Base-by-base conservation (phyloP, 1,140 invertebrate genomes). In the Drosophila trapezifrons region DNA sequence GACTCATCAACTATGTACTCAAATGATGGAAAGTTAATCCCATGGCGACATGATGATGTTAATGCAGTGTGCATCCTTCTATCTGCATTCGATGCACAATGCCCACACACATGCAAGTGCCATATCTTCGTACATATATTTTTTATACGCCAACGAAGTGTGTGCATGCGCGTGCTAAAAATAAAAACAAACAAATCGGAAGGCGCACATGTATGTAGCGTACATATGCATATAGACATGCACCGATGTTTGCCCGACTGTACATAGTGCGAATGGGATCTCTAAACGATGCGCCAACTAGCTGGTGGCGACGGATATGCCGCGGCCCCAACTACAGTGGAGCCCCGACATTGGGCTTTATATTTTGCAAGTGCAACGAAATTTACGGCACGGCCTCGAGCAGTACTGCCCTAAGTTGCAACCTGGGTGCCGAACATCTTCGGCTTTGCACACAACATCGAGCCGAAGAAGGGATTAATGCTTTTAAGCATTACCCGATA, bases 211-310 rank as follows among this genome's bases (percentile, higher is more conserved):
- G 42, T 76, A 76, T 67, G 29, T 45, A 55, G 55, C 54, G 35
- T 49, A 55, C 4, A 29, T 27, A 60, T 46, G 35, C 32, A 67
- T 57, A 49, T 57, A 27, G 35, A 67, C 25, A 46, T 52, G 51
- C 57, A 58, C 38, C 45, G 22, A 47, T 76, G 54, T 58, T 49
- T 76, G 71, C 56, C 54, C 60, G 62, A 76, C 46, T 67, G 59
- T 63, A 67, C 56, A 65, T 73, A 59, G 74, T 77, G 73, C 65
- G 67, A 71, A 70, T 70, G 67, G 67, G 67, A 71, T 56, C 46
- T 69, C 46, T 69, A 69, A 69, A 69, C 55, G 74, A 67, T 77
- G 74, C 74, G 74, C 74, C 64, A 78, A 71, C 57, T 78, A 76
- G 58, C 58, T 75, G 58, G 72, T 75, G 72, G 70, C 72, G 72